phyloP scores from a whole-genome alignment of 2,113 vertebrate genomes.

The human (Homo sapiens) region GRCh38 chr19:23327501-23328000 shows the following conservation, averaged over 20 bases:
- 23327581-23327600: neutral
- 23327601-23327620: neutral
- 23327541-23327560: neutral
- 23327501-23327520: neutral
- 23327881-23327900: neutral
- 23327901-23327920: constrained; percentile 18
- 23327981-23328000: neutral
- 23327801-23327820: neutral
- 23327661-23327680: neutral
- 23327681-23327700: neutral
- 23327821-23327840: neutral
- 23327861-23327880: neutral
- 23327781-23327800: neutral
- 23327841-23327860: constrained; percentile 16
- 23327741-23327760: neutral
- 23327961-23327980: neutral
- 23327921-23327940: neutral
- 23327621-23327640: neutral
- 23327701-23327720: neutral
- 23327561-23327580: neutral
- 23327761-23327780: neutral
- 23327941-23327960: neutral
- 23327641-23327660: neutral
- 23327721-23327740: neutral
- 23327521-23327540: neutral